Percentiles rank a stretch among this genome's conserved stretches.
Evolutionary conservation across 2,113 vertebrate genomes (phyloP).

Genomic region (Actenoides hombroni): DNA sequence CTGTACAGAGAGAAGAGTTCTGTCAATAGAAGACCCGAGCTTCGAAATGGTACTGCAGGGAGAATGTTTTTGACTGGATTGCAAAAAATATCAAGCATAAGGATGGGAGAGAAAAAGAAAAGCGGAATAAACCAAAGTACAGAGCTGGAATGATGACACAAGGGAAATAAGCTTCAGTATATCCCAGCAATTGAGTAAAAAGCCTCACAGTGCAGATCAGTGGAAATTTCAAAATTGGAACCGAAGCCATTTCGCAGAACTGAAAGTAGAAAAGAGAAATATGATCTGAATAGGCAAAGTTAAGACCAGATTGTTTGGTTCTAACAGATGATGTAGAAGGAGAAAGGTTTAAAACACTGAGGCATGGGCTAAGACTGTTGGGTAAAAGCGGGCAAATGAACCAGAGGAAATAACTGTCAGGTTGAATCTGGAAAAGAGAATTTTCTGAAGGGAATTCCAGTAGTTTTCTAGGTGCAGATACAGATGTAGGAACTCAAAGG

Average conservation of each 20-base stretch:
- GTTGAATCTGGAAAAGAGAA: not conserved
- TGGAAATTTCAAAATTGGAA: not conserved
- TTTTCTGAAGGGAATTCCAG: not conserved
- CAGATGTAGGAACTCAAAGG: not conserved
- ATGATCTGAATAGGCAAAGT: not conserved
- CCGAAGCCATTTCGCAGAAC: not conserved
- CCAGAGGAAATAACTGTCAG: not conserved
- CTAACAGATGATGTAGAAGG: accelerated
- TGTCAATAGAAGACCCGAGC: not conserved
- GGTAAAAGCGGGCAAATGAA: not conserved
- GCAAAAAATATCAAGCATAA: not conserved
- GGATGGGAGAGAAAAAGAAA: not conserved
- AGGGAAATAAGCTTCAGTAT: not conserved
- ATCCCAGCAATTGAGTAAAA: not conserved
- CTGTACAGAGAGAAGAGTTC: not conserved
- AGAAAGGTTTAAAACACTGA: not conserved
- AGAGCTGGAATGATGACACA: not conserved
- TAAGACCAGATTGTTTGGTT: not conserved
- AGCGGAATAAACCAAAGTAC: not conserved
- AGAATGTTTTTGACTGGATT: not conserved
- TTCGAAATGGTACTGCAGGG: not conserved
- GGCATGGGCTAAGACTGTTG: not conserved
- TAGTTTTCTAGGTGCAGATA: not conserved
- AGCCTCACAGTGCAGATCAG: not conserved
- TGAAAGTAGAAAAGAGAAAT: not conserved